Conservation (phyloP, 2,113 vertebrate genomes). For the Circaetus cinerascens region DNA sequence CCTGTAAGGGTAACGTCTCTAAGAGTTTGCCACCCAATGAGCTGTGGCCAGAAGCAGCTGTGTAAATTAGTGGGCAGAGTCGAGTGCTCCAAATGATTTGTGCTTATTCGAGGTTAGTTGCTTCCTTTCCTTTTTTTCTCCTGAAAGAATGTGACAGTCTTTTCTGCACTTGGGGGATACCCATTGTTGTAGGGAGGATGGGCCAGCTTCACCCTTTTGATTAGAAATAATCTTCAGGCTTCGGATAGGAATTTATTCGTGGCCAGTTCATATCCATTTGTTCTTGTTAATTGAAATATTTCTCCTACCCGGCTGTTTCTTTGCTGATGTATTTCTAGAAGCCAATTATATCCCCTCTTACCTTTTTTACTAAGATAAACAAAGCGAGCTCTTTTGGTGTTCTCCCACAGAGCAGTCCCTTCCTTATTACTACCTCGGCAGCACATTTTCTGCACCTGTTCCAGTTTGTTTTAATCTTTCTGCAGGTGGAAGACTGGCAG, state of each 20-base stretch:
- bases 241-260: neutral
- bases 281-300: neutral
- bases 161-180: neutral
- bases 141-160: neutral
- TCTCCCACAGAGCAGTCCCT: neutral
- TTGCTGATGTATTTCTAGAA: neutral
- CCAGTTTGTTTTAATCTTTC: neutral
- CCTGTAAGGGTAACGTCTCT: neutral
- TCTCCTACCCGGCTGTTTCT: neutral
- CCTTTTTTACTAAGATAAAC: neutral
- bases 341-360: neutral
- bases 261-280: neutral
- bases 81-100: neutral
- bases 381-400: neutral
- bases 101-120: neutral
- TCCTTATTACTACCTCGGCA: neutral
- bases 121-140: neutral
- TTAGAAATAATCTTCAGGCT: neutral
- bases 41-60: neutral
- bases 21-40: neutral
- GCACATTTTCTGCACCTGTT: neutral
- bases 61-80: neutral
- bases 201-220: neutral
- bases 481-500: neutral
- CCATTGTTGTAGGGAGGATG: neutral